phyloP scores from a whole-genome alignment of 2,888 invertebrate species.

The Epinotia nisella region DNA sequence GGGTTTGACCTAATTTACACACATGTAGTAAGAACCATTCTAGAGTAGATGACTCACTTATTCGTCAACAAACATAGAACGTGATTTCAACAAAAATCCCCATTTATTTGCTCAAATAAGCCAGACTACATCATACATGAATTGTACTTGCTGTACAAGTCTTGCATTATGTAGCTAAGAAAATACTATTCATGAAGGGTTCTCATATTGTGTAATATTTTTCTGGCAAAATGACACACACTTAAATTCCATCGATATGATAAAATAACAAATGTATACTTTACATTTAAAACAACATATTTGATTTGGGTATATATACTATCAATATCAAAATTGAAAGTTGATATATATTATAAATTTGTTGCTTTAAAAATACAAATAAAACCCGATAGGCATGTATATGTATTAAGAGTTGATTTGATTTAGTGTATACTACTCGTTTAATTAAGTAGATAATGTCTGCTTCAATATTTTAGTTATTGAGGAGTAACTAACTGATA shows the following conservation, averaged over 20 bases:
- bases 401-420: slow-evolving; percentile 19
- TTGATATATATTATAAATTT: slow-evolving; percentile 24
- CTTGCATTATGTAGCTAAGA: not conserved
- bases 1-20: not conserved
- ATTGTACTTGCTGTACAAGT: not conserved
- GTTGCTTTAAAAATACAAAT: slow-evolving; percentile 26
- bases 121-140: not conserved
- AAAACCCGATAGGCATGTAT: not conserved
- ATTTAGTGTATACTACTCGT: not conserved
- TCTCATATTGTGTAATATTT: not conserved
- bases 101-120: slow-evolving; percentile 20
- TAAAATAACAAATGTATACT: slow-evolving; percentile 40
- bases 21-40: slow-evolving; percentile 4
- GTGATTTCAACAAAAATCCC: slow-evolving; percentile 36
- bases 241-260: slow-evolving; percentile 38
- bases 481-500: not conserved
- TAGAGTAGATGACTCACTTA: slow-evolving; percentile 7
- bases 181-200: not conserved
- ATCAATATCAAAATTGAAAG: slow-evolving; percentile 58
- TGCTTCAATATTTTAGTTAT: slow-evolving; percentile 19
- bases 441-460: slow-evolving; percentile 5
- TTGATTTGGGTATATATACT: slow-evolving; percentile 51
- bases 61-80: slow-evolving; percentile 22
- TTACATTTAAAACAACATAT: slow-evolving; percentile 44
- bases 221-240: slow-evolving; percentile 31